Base-by-base conservation (phyloP, 2,888 invertebrate genomes). In the Sepioteuthis lessoniana region DNA sequence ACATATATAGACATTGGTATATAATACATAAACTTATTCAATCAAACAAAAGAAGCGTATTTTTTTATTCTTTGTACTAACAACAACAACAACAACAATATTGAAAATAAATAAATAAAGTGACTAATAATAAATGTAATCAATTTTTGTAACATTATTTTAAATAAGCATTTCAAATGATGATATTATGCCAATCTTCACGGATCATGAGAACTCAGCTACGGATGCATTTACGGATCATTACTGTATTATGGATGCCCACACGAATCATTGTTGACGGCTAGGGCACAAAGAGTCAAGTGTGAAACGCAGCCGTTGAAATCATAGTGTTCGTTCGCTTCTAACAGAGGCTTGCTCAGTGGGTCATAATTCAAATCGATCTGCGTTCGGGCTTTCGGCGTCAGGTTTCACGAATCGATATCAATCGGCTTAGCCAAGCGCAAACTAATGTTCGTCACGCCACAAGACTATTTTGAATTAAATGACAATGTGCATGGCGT, bases 331-430 rank as follows among this genome's bases (percentile, higher is more conserved):
- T 28, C 5, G 60, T 31, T 31, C 10, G 60, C 76, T 76, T 13
- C 76, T 8, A 76, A 76, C 76, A 76, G n/a, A n/a, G n/a, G 13
- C 76, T n/a, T n/a, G n/a, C n/a, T 76, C 76, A 76, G 76, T 76
- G 76, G 76, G 76, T 76, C n/a, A 76, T 76, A n/a, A 76, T 76
- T 76, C n/a, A 76, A 76, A 76, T 76, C 76, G 76, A 76, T 76
- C 76, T n/a, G 76, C n/a, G 76, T 76, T 76, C 76, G 76, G n/a
- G n/a, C n/a, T 76, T 76, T 76, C n/a, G 76, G 76, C 76, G 76
- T 76, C 76, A 76, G 76, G 76, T 76, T 76, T 76, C 76, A 76
- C 76, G 19, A 76, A 76, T 76, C 76, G n/a, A 76, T 76, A 76
- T 7, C 76, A 76, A 76, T 76, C 76, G 76, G 76, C n/a, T 76